phyloP scores from a whole-genome alignment of 2,888 invertebrate species.

The Urechis unicinctus region DNA sequence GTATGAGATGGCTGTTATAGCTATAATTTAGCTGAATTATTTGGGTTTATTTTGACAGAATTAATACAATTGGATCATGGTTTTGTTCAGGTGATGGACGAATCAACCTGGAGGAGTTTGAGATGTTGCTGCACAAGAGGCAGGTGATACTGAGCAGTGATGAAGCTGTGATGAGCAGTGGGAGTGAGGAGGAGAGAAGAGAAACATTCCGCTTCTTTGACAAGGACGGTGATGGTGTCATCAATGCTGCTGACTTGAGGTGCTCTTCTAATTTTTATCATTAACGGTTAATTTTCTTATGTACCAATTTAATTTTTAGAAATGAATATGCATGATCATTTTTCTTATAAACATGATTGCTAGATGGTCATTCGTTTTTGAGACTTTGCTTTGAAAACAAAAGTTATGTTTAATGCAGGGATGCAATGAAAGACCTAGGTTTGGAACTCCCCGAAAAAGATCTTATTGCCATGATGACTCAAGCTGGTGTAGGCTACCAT shows the following conservation, averaged over 20 bases:
- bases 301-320: too few relatives aligned
- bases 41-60: not conserved
- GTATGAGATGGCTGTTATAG: conserved; percentile 12
- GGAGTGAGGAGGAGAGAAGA: not conserved
- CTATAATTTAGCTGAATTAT: not conserved
- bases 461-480: conserved; percentile 18
- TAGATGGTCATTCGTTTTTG: not conserved
- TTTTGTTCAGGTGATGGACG: conserved; percentile 12
- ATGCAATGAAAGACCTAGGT: conserved; percentile 20
- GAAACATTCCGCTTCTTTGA: conserved; percentile 17
- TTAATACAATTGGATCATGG: too few relatives aligned
- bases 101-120: conserved; percentile 16
- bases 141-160: not conserved
- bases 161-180: not conserved
- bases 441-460: conserved; percentile 11
- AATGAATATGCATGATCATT: not conserved
- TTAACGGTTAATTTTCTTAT: too few relatives aligned
- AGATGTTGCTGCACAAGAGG: conserved; percentile 8
- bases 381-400: too few relatives aligned
- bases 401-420: conserved; percentile 1
- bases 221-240: conserved; percentile 14
- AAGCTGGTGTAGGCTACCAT: conserved; percentile 13
- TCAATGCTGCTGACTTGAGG: conserved; percentile 13
- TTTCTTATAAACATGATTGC: too few relatives aligned
- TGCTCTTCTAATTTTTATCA: too few relatives aligned